Percentiles rank a stretch among this genome's conserved stretches.
phyloP scores from a whole-genome alignment of 2,113 vertebrate species.

The Periophthalmodon schlosseri region DNA sequence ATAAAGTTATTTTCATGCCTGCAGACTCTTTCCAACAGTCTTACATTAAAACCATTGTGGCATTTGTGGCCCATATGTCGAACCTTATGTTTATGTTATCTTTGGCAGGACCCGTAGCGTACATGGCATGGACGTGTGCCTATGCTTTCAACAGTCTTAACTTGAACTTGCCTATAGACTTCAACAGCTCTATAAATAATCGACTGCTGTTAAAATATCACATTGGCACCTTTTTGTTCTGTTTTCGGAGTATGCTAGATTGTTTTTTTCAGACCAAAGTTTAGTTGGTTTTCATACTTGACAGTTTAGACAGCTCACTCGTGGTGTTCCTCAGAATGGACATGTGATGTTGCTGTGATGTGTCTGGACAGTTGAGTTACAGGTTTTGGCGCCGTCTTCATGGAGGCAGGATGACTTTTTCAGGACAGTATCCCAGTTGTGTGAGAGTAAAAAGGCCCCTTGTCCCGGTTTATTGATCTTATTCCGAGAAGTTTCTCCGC shows the following conservation, averaged over 20 bases:
- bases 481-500: too few species aligned
- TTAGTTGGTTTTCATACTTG: too few species aligned
- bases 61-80: not conserved
- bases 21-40: not conserved
- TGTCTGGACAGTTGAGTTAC: too few species aligned
- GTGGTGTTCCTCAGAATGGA: too few species aligned
- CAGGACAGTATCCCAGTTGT: too few species aligned
- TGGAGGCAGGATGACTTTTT: too few species aligned
- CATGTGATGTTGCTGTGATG: too few species aligned
- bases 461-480: too few species aligned
- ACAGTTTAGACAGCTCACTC: too few species aligned
- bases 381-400: too few species aligned
- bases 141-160: slow-evolving; percentile 1
- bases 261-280: too few species aligned
- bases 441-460: too few species aligned
- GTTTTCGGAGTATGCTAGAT: slow-evolving; percentile 6
- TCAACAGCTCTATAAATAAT: slow-evolving; percentile 24
- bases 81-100: slow-evolving; percentile 6
- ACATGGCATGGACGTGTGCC: not conserved
- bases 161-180: slow-evolving; percentile 19
- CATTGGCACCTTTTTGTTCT: slow-evolving; percentile 24
- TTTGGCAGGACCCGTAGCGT: slow-evolving; percentile 1
- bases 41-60: slow-evolving; percentile 1
- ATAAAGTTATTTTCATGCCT: not conserved
- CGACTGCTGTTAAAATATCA: slow-evolving; percentile 26